Evolutionary conservation across 2,113 vertebrate genomes (phyloP).

Genomic region (Fukomys damarensis): DNA sequence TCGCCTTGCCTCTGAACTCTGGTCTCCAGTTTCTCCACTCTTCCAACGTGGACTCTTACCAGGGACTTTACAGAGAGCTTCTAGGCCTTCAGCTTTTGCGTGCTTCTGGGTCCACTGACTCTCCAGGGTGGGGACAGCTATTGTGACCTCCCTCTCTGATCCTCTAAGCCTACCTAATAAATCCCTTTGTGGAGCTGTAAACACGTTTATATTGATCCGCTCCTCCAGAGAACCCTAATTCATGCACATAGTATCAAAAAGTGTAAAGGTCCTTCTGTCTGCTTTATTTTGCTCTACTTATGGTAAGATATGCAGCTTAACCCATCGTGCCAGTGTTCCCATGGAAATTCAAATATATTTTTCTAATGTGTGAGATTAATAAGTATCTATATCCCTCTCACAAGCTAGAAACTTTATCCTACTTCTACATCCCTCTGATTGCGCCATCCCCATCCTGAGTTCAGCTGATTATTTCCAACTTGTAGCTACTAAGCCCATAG

Average conservation of each 20-base stretch:
- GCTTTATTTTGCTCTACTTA: constrained; percentile 9
- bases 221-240: background rate
- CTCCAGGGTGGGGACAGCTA: background rate
- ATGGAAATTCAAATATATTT: constrained; percentile 18
- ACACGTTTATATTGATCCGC: background rate
- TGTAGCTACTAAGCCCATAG: background rate
- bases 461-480: background rate
- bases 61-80: background rate
- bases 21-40: background rate
- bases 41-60: background rate
- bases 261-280: background rate
- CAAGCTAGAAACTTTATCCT: background rate
- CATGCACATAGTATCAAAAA: background rate
- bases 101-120: background rate
- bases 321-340: background rate
- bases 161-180: background rate
- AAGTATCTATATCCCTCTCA: background rate
- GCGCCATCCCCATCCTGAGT: background rate
- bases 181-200: background rate
- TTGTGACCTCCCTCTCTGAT: background rate
- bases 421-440: background rate
- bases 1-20: background rate
- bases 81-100: background rate
- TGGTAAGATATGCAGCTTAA: background rate
- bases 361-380: background rate